Evolutionary conservation across 2,888 invertebrate species (phyloP).

Genomic region (Synergus gifuensis): DNA sequence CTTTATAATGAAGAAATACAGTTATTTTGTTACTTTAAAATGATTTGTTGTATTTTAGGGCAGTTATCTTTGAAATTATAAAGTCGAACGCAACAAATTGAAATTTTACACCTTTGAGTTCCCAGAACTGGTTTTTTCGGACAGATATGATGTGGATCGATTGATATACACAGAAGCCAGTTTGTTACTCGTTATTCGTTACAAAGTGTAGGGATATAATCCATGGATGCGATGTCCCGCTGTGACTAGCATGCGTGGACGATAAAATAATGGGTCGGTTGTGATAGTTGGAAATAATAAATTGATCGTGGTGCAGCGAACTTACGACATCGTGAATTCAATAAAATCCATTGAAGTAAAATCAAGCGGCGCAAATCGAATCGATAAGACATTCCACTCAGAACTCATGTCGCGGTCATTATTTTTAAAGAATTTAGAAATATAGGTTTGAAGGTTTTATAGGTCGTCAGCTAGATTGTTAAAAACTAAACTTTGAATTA

Average conservation of each 20-base stretch:
- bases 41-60: too few relatives aligned
- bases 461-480: background rate
- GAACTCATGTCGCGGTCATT: background rate
- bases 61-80: background rate
- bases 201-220: background rate
- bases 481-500: background rate
- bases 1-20: too few relatives aligned
- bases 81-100: background rate
- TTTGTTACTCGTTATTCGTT: slow-evolving; percentile 3
- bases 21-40: too few relatives aligned
- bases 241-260: slow-evolving; percentile 17
- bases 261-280: slow-evolving; percentile 11
- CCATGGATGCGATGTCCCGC: background rate
- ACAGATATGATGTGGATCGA: background rate
- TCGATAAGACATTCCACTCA: background rate
- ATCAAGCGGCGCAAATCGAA: slow-evolving; percentile 6
- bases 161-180: slow-evolving; percentile 16
- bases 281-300: slow-evolving; percentile 11
- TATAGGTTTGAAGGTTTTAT: background rate
- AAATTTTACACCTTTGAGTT: background rate
- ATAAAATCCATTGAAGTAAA: background rate
- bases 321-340: background rate
- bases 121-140: background rate
- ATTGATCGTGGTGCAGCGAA: background rate
- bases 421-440: background rate